Evolutionary conservation across 2,888 invertebrate species (phyloP).

Genomic region (Sphecodes monilicornis): DNA sequence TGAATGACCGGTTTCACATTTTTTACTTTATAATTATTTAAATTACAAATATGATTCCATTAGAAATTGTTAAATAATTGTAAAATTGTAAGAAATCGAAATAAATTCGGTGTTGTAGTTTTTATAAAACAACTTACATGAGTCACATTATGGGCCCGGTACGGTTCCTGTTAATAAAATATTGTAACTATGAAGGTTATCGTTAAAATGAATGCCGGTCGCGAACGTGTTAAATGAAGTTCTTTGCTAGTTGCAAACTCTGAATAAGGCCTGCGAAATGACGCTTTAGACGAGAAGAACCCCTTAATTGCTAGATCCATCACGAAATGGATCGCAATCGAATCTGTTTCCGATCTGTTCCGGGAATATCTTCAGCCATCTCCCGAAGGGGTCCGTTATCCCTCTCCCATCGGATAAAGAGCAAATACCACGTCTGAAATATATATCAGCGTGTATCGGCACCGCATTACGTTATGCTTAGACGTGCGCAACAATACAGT

Average conservation of each 20-base stretch:
- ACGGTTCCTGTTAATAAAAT: no score
- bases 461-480: slow-evolving; percentile 80
- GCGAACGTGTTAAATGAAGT: no score
- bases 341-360: slow-evolving; percentile 38
- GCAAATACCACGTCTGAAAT: slow-evolving; percentile 66
- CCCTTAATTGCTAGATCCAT: slow-evolving; percentile 41
- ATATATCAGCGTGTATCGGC: slow-evolving; percentile 77
- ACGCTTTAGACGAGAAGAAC: neutral
- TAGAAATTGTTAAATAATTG: no score
- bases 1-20: no score
- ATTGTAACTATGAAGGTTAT: no score
- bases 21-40: no score
- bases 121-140: no score
- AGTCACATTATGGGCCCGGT: no score
- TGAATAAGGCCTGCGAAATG: neutral
- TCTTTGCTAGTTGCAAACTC: neutral
- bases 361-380: slow-evolving; percentile 30
- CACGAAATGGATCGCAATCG: slow-evolving; percentile 37
- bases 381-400: slow-evolving; percentile 39
- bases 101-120: no score
- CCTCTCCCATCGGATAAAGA: slow-evolving; percentile 51
- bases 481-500: slow-evolving; percentile 82
- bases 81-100: no score
- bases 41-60: no score
- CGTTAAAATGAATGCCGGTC: no score